A percentile compares a stretch with the other conserved stretches of the same genome.
Conservation (phyloP, 2,888 invertebrate genomes). For the Sinotaia quadrata region DNA sequence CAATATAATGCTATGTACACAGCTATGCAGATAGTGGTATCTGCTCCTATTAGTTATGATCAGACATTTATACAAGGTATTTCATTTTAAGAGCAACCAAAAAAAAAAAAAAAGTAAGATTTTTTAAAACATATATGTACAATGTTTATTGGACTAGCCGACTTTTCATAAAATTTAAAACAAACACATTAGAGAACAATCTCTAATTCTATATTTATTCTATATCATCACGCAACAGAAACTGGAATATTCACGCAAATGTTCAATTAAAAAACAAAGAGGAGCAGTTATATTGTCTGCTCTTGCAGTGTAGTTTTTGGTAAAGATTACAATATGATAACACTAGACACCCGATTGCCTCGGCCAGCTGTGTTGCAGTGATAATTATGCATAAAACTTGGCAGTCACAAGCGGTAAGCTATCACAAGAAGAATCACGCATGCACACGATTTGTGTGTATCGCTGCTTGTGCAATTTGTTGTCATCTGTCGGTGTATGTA, state of each 20-base stretch:
- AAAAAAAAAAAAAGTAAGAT: neutral
- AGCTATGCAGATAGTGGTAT: neutral
- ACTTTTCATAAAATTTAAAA: neutral
- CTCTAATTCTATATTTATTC: neutral
- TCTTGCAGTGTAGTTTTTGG: no score
- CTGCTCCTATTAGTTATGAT: no score
- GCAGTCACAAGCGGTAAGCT: constrained; percentile 7
- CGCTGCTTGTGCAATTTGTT: neutral
- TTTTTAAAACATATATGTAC: neutral
- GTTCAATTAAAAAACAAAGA: no score
- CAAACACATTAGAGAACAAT: neutral
- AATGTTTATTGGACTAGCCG: constrained; percentile 6
- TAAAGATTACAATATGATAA: no score
- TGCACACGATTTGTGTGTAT: neutral
- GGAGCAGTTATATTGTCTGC: no score
- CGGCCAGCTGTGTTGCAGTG: neutral
- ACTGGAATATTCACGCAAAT: no score
- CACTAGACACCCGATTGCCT: no score
- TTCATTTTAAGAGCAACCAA: no score
- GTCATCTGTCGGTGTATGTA: neutral
- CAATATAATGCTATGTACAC: neutral
- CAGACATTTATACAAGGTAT: no score
- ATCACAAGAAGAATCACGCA: constrained; percentile 4
- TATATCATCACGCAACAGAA: neutral
- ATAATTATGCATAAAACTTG: constrained; percentile 15